Evolutionary conservation across 2,888 invertebrate genomes (phyloP).

Genomic region (Lumbricus terrestris): DNA sequence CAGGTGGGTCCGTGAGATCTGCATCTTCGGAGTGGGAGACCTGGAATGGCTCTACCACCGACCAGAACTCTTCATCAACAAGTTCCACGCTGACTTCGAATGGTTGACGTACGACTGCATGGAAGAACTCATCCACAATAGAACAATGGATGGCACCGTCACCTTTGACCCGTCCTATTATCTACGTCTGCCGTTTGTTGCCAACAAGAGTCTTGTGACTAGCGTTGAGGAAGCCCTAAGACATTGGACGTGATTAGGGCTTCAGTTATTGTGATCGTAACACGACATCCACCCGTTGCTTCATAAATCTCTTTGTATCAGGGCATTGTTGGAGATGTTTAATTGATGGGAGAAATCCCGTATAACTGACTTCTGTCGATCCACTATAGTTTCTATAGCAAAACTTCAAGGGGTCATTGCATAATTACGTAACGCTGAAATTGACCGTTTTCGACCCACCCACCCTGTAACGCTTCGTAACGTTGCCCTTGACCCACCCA

Average conservation of each 20-base stretch:
- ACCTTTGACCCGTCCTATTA: slow-evolving; percentile 30
- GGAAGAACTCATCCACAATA: slow-evolving; percentile 35
- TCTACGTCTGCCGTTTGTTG: slow-evolving; percentile 28
- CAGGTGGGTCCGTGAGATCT: slow-evolving; percentile 46
- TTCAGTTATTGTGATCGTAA: neutral
- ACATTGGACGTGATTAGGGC: neutral
- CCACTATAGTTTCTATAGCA: too few species aligned
- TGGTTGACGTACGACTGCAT: slow-evolving; percentile 35
- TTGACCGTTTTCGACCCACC: too few species aligned
- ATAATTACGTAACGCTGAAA: too few species aligned
- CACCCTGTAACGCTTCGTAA: too few species aligned
- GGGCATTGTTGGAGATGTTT: too few species aligned
- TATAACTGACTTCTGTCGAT: too few species aligned
- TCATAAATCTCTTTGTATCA: too few species aligned
- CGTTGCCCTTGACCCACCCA: too few species aligned
- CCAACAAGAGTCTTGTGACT: slow-evolving; percentile 21
- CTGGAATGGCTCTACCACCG: slow-evolving; percentile 41
- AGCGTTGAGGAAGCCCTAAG: slow-evolving; percentile 11
- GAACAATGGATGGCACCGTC: slow-evolving; percentile 16
- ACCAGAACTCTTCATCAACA: slow-evolving; percentile 51
- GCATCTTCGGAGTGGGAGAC: slow-evolving; percentile 50
- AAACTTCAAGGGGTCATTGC: too few species aligned
- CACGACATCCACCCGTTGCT: neutral
- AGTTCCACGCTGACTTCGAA: slow-evolving; percentile 42
- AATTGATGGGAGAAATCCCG: too few species aligned